Conservation (phyloP, 53 echinoderm and acorn worm genomes). For the Glandiceps talaboti region DNA sequence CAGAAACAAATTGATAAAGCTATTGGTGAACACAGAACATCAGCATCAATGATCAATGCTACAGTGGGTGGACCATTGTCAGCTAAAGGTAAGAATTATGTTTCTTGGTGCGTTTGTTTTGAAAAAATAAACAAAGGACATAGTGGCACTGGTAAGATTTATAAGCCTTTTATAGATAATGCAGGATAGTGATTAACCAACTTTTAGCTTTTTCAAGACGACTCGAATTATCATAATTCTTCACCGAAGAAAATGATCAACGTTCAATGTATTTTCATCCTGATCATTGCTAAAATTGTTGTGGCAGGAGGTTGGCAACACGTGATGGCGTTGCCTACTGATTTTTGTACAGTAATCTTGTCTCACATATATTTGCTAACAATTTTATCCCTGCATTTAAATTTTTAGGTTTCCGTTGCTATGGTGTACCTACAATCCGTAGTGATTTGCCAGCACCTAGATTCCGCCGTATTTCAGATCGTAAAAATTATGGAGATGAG, state of each 20-base stretch:
- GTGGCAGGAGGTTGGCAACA: no score
- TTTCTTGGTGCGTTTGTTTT: not conserved
- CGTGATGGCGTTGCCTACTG: no score
- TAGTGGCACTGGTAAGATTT: not conserved
- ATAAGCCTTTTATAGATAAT: not conserved
- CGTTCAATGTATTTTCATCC: no score
- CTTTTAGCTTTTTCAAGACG: no score
- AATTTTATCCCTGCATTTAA: no score
- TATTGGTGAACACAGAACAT: conserved; percentile 82
- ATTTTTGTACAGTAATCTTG: no score
- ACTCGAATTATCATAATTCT: no score
- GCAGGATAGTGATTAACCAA: no score
- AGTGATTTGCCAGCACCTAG: conserved; percentile 74
- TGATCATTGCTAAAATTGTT: no score
- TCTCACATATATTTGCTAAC: no score
- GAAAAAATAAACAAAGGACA: not conserved
- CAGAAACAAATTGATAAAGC: conserved; percentile 83
- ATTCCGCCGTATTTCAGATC: conserved; percentile 77
- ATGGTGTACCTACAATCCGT: conserved; percentile 84
- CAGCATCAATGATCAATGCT: conserved; percentile 75
- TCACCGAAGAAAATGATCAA: no score
- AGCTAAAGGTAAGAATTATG: conserved; percentile 46
- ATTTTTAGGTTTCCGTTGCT: conserved; percentile 72
- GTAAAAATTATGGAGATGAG: conserved; percentile 87
- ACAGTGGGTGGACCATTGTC: conserved; percentile 70